Evolutionary conservation across 2,888 invertebrate genomes (phyloP).

Genomic region (Phoenoteleia sp.): DNA sequence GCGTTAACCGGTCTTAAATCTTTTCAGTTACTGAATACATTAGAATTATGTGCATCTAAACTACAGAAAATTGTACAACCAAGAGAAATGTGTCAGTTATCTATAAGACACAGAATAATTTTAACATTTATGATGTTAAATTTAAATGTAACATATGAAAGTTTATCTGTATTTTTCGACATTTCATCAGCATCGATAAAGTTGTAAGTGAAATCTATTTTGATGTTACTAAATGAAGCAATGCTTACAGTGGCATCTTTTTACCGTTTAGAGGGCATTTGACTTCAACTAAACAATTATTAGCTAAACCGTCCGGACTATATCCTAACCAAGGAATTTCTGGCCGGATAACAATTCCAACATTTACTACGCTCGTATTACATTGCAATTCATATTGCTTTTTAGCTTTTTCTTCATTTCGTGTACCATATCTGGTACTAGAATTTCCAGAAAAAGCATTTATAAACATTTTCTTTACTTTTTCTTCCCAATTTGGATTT

Average conservation of each 20-base stretch:
- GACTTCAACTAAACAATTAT: conserved; percentile 9
- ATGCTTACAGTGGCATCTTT: conserved; percentile 12
- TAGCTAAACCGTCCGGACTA: conserved; percentile 19
- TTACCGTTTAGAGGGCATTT: conserved; percentile 22
- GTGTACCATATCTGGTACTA: conserved; percentile 4
- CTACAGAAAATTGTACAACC: too few species aligned
- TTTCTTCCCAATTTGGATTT: conserved; percentile 8
- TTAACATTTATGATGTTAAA: not conserved
- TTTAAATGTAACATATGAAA: not conserved
- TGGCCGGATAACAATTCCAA: conserved; percentile 5
- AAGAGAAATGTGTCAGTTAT: too few species aligned
- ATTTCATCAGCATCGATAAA: too few species aligned
- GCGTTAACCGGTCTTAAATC: too few species aligned
- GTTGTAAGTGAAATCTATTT: too few species aligned
- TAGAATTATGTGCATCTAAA: too few species aligned
- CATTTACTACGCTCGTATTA: not conserved
- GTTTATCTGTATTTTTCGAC: not conserved
- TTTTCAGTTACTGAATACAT: too few species aligned
- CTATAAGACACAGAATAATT: not conserved
- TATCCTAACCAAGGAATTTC: conserved; percentile 21
- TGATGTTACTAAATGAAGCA: too few species aligned
- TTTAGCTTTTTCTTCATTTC: conserved; percentile 15
- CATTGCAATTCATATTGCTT: conserved; percentile 1
- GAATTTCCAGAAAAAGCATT: not conserved
- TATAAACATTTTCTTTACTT: not conserved